Base-by-base conservation (phyloP, 2,797 vertebrate genomes). In the Phylloscopus collybita region DNA sequence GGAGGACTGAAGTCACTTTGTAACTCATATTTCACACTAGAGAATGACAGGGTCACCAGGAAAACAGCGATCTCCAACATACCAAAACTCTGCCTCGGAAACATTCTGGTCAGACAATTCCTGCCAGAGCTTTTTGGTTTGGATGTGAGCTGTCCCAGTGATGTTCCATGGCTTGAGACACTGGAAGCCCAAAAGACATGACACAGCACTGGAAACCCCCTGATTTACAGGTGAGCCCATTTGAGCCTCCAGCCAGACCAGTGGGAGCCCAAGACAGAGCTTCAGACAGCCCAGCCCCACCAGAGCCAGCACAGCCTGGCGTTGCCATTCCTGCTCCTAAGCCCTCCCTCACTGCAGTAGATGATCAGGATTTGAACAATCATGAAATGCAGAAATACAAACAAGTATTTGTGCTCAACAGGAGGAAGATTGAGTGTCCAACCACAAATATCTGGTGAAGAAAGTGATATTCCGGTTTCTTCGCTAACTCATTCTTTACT, bases 361-460 rank as follows among this genome's bases (percentile, higher is more conserved):
- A 8, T 0, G 22, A 29, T 8, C 61, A 20, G 22, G 42, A 26
- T 45, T 56, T 60, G 13, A 56, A 40, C 59, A 75, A 8, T 40
- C 34, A 45, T 0, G 0, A 13, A 27, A 51, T 9, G 17, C 0
- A 0, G 15, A 34, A 83, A 54, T 3, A 86, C 36, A 80, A 76
- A 36, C n/a, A 86, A 86, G 30, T 27, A 50, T 72, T 61, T 40
- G 30, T 54, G 14, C 42, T 61, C 64, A 56, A 26, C n/a, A 73
- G n/a, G 23, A 87, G 40, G 26, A 86, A 89, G 53, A 90, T 74
- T 9, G 38, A 85, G 62, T 65, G 65, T 69, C 53, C 69, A 72
- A 45, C 42, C 62, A 72, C 79, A 95, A 93, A 61, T 61, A 86
- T 11, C 47, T 56, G 62, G 69, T 30, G 47, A 44, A 86, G 23